These are phyloP conservation scores for Rhinichthys klamathensis DNA, from an alignment of 2,113 vertebrate species.

Conservation along the genomic window DNA sequence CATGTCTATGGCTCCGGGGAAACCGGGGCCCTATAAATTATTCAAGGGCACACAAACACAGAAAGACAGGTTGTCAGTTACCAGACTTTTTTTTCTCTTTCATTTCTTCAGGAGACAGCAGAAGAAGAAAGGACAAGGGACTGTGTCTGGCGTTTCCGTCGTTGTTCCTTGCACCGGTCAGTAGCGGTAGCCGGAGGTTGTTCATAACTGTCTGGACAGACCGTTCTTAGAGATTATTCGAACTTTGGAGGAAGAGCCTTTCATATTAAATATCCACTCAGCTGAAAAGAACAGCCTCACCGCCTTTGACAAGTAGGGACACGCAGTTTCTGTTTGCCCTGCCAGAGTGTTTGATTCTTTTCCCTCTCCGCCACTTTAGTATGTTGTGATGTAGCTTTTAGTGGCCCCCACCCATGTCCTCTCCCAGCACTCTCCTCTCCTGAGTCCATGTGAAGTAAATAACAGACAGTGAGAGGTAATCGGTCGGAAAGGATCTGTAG, in stretches of 20 bases:
- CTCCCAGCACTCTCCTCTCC: slow-evolving; percentile 48
- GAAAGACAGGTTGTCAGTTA: slow-evolving; percentile 72
- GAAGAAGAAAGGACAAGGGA: slow-evolving; percentile 52
- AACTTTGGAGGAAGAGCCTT: slow-evolving; percentile 56
- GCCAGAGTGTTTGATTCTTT: slow-evolving; percentile 14
- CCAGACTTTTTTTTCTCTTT: slow-evolving; percentile 58
- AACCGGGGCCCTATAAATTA: slow-evolving; percentile 68
- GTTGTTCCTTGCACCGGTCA: slow-evolving; percentile 29
- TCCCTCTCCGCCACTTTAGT: slow-evolving; percentile 43
- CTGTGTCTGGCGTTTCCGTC: slow-evolving; percentile 15
- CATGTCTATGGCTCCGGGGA: slow-evolving; percentile 61
- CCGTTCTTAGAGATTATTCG: slow-evolving; percentile 54
- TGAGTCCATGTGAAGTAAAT: slow-evolving; percentile 52
- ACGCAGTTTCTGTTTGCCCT: slow-evolving; percentile 47
- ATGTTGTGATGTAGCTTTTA: slow-evolving; percentile 58
- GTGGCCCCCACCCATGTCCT: slow-evolving; percentile 44
- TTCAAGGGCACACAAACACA: slow-evolving; percentile 69
- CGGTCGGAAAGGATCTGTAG: slow-evolving; percentile 52
- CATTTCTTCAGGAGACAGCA: slow-evolving; percentile 57
- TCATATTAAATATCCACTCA: slow-evolving; percentile 64
- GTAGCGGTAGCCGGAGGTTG: slow-evolving; percentile 56
- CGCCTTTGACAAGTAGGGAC: slow-evolving; percentile 65
- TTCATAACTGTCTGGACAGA: slow-evolving; percentile 62
- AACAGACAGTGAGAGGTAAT: slow-evolving; percentile 58
- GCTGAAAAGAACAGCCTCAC: slow-evolving; percentile 55